These are phyloP conservation scores for Oncorhynchus gorbuscha DNA, from an alignment of 2,113 vertebrate species.

Conservation along the genomic window DNA sequence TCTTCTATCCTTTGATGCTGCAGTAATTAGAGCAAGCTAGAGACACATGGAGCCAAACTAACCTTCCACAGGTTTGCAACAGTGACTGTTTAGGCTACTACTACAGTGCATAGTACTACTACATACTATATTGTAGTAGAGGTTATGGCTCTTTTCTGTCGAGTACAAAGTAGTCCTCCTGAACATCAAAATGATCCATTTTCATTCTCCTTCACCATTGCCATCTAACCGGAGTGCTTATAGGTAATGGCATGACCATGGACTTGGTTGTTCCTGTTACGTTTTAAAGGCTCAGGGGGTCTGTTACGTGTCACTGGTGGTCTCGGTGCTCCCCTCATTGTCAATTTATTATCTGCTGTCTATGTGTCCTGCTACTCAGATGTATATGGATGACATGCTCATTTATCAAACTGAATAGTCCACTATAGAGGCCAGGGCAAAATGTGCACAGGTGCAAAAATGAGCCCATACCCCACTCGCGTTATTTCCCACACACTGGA, in stretches of 20 bases:
- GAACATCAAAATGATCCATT: neutral
- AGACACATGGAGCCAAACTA: neutral
- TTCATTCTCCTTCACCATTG: neutral
- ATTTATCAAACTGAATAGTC: constrained; percentile 50
- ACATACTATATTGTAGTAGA: too few relatives aligned
- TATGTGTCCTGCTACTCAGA: constrained; percentile 43
- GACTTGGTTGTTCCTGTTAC: neutral
- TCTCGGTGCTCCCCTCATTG: constrained; percentile 18
- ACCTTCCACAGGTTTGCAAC: neutral
- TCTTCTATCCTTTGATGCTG: neutral
- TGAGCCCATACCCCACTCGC: neutral
- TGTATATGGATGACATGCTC: constrained; percentile 43
- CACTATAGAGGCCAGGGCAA: neutral
- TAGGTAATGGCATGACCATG: neutral
- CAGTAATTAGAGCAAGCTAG: neutral
- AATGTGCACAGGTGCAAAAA: constrained; percentile 4
- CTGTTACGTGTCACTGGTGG: constrained; percentile 36
- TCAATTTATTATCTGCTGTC: constrained; percentile 44
- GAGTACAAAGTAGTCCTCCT: neutral
- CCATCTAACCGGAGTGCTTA: neutral
- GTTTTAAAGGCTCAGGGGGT: constrained; percentile 27
- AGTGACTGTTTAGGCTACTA: too few relatives aligned
- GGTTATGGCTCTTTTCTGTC: too few relatives aligned
- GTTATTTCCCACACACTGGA: neutral
- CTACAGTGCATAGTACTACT: too few relatives aligned